Evolutionary conservation across 2,888 invertebrate genomes (phyloP), one percentile per base, ranked within the genome.

Genomic region (Iphiclides podalirius): DNA sequence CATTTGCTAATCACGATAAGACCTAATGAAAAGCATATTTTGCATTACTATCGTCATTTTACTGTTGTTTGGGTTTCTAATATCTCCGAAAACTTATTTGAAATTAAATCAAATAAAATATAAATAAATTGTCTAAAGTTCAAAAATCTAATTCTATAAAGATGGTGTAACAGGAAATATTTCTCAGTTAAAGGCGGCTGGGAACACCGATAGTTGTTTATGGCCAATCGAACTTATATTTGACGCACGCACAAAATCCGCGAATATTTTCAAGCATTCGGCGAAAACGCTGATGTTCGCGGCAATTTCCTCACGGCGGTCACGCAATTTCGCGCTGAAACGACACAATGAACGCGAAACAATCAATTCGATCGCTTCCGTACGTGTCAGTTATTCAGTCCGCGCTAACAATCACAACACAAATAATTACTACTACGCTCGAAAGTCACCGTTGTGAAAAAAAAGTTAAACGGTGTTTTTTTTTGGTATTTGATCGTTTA

Each of bases 311-410:
- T 15, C n/a, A 16, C 17, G 47, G 35, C 7, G 44, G 49, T 13
- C 41, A 41, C 36, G 47, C 40, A 11, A 40, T 56, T 47, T 82
- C 38, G 14, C 31, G 7, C 31, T 7, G 8, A 13, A 9, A 2
- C 11, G 20, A 28, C 12, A 37, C 13, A 26, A 4, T 17, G 8
- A 38, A 28, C 12, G 17, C 11, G n/a, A 51, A 54, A 57, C 59
- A 54, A 57, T 54, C n/a, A 23, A 38, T 59, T 55, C 56, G 50
- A 55, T 54, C 53, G 62, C 69, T 75, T 72, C 74, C 75, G 70
- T 66, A 66, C 66, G 61, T 63, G 66, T 55, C 55, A 57, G 63
- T 66, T 71, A 67, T 69, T 64, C 59, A 52, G 52, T 57, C 50
- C 50, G 52, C 44, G 49, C 48, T 57, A 55, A 63, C 65, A n/a